Evolutionary conservation across 2,113 vertebrate species (phyloP).

Genomic region (Silurus asotus): DNA sequence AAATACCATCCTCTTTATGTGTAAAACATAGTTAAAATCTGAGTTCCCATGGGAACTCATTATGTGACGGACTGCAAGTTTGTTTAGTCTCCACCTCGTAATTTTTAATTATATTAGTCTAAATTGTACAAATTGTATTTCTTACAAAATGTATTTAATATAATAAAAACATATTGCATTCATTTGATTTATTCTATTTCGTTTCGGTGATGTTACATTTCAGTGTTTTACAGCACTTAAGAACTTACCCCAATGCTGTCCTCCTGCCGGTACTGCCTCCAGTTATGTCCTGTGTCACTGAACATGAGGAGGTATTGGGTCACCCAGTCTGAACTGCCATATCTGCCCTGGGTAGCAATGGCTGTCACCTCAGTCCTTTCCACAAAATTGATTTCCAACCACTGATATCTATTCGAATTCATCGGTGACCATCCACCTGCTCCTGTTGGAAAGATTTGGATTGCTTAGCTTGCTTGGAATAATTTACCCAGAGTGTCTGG

Average conservation of each 20-base stretch:
- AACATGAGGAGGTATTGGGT: constrained; percentile 81
- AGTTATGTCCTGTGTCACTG: constrained; percentile 84
- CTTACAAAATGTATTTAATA: no score
- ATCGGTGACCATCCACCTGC: constrained; percentile 82
- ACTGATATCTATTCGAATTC: constrained; percentile 75
- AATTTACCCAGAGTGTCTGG: background rate
- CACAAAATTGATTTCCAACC: constrained; percentile 84
- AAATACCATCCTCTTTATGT: no score
- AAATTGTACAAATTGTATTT: no score
- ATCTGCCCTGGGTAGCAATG: constrained; percentile 80
- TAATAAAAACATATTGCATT: no score
- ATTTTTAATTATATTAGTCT: no score
- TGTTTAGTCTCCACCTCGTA: no score
- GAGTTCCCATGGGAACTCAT: no score
- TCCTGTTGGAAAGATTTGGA: constrained; percentile 57
- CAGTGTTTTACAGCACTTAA: background rate
- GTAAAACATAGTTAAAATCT: no score
- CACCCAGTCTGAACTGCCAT: constrained; percentile 85
- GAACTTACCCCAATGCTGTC: constrained; percentile 63
- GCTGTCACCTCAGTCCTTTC: constrained; percentile 80
- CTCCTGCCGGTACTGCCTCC: constrained; percentile 81
- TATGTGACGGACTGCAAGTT: no score
- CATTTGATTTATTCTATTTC: no score
- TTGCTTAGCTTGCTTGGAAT: background rate
- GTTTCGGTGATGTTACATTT: no score